Evolutionary conservation across 2,113 vertebrate species (phyloP).

Genomic region (Saccopteryx leptura): DNA sequence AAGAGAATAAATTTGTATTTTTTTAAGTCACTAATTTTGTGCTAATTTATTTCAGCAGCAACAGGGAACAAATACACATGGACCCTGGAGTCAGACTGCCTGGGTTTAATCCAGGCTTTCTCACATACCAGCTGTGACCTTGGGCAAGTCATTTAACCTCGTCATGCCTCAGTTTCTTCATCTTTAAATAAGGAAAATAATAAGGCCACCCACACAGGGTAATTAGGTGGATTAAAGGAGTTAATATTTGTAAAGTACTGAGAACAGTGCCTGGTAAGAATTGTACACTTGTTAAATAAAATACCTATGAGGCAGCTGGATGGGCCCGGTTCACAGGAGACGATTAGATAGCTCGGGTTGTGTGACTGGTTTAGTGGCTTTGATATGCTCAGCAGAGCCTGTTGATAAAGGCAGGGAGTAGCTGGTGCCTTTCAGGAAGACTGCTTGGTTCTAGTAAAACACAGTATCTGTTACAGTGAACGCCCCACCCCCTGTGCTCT

Average conservation of each 20-base stretch:
- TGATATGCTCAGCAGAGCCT: background rate
- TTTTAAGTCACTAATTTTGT: background rate
- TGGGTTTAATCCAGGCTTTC: background rate
- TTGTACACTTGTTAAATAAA: background rate
- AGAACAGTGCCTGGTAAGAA: background rate
- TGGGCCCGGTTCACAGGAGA: background rate
- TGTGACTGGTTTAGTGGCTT: rapidly evolving
- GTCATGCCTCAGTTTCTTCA: background rate
- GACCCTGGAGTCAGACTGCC: background rate
- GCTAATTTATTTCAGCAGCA: background rate
- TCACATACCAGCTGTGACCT: background rate
- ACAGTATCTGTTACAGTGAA: rapidly evolving
- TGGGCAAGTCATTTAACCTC: background rate
- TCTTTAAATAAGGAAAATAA: background rate
- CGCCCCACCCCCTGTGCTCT: background rate
- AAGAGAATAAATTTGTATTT: background rate
- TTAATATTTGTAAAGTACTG: background rate
- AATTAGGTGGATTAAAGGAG: background rate
- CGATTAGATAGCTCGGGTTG: rapidly evolving
- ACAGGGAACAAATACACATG: rapidly evolving
- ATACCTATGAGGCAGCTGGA: background rate
- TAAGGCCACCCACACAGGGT: background rate
- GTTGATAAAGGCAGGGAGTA: background rate
- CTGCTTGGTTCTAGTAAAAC: background rate
- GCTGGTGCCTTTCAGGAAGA: background rate